Conservation (phyloP, 2,888 invertebrate genomes). For the Drosophila meridiana region DNA sequence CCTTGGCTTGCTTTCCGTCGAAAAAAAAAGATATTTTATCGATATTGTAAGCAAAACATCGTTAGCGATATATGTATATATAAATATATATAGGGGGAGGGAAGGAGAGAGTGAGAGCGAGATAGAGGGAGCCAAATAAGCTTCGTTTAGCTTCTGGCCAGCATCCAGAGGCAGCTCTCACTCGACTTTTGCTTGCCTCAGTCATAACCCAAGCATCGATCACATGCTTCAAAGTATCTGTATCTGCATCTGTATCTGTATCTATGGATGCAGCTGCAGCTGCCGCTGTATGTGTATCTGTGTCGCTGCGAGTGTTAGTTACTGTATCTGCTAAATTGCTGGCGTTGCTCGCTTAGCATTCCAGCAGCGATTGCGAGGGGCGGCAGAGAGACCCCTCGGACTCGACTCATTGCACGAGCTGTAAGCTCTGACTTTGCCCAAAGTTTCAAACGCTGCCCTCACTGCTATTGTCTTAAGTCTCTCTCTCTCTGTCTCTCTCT, state of each 20-base stretch:
- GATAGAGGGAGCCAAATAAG: constrained; percentile 18
- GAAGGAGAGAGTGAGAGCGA: not conserved
- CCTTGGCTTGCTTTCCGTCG: constrained; percentile 4
- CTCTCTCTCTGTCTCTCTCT: constrained; percentile 10
- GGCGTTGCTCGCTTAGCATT: constrained; percentile 50
- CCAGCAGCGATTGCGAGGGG: constrained; percentile 31
- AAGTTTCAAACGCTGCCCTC: constrained; percentile 33
- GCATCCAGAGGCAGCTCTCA: not conserved
- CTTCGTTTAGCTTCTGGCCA: constrained; percentile 32
- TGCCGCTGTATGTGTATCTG: constrained; percentile 18
- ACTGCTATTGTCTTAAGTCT: constrained; percentile 53
- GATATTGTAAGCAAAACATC: constrained; percentile 73
- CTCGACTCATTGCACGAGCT: constrained; percentile 33
- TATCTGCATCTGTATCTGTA: constrained; percentile 6
- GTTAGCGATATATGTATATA: constrained; percentile 40
- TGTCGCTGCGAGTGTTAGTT: constrained; percentile 18
- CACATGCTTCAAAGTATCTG: constrained; percentile 32
- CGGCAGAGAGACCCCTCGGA: not conserved
- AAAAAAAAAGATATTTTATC: constrained; percentile 59
- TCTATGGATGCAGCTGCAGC: constrained; percentile 9
- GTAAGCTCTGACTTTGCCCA: constrained; percentile 53
- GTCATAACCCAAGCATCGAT: constrained; percentile 61
- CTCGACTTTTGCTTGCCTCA: constrained; percentile 16
- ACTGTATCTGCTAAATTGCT: constrained; percentile 43
- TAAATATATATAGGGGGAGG: not conserved